Evolutionary conservation across 2,797 vertebrate species (phyloP), one percentile per base, ranked within the genome.

Genomic region (Pseudopleuronectes americanus): DNA sequence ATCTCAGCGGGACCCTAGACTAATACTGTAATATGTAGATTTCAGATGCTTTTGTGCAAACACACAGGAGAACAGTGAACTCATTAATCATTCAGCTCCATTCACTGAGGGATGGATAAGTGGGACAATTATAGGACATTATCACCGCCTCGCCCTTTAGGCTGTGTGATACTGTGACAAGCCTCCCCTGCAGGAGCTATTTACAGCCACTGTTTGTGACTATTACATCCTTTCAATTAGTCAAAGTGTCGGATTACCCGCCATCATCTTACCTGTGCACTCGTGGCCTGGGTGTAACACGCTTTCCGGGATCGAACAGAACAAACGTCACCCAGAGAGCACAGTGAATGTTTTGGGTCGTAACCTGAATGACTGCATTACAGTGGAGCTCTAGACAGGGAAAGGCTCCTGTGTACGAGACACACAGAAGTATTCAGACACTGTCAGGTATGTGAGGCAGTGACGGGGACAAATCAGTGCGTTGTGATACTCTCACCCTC

Each of bases 291-390:
- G 49, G 71, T 63, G 14, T 59, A 60, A 77, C 16, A 12, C 22
- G 55, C 17, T 59, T 8, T 54, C 38, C n/a, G 19, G 26, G 33
- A 14, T 12, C 23, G 17, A 17, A 3, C 14, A 5, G 43, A 19
- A 45, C 43, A 45, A 45, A 45, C 5, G 2, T 6, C 7, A 19
- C 4, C 14, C 16, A 1, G 41, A 22, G 47, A 64, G 10, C 22
- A 51, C 45, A 16, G 9, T 0, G 10, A 52, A 55, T 48, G 13
- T 57, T 74, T 53, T 51, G 22, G 54, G 1, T 10, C 8, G n/a
- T 5, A 85, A 79, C 85, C 74, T 69, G 87, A 86, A 80, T 79
- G 63, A 78, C 87, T 7, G 57, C 81, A 88, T 88, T 81, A 66
- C 78, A 63, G 21, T 26, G 36, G 8, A 49, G 53, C 54, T 57